Percentiles rank a stretch among this genome's conserved stretches.
phyloP scores from a whole-genome alignment of 2,113 vertebrate species.

The Gyps fulvus region DNA sequence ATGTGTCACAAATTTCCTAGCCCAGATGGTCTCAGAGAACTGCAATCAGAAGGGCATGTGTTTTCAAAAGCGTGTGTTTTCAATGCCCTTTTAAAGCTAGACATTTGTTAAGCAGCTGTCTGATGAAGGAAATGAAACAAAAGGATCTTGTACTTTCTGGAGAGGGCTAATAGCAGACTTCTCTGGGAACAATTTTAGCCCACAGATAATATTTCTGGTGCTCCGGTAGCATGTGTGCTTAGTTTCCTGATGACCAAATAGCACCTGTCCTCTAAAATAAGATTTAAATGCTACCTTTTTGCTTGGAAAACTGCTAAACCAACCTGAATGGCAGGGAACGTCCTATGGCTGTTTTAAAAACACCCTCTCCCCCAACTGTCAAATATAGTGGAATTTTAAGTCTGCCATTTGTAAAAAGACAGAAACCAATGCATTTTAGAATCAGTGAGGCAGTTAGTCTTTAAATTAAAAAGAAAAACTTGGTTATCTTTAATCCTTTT shows the following conservation, averaged over 20 bases:
- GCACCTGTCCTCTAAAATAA: background rate
- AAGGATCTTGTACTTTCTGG: background rate
- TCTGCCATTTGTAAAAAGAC: background rate
- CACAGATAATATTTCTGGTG: background rate
- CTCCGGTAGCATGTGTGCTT: background rate
- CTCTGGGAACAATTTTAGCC: background rate
- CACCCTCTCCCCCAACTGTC: accelerated
- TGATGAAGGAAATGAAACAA: background rate
- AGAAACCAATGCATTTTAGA: background rate
- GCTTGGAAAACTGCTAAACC: background rate
- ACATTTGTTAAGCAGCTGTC: background rate
- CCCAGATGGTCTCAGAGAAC: background rate
- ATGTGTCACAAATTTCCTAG: background rate
- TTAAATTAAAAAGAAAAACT: background rate
- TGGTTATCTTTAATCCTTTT: background rate
- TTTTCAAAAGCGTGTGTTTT: background rate
- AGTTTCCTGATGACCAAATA: background rate
- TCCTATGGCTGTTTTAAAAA: background rate
- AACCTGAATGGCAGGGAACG: background rate
- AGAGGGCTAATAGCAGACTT: background rate
- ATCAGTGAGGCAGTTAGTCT: background rate
- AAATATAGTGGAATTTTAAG: background rate
- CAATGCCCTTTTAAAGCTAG: background rate
- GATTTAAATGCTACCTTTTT: background rate
- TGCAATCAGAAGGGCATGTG: background rate